Evolutionary conservation across 2,797 vertebrate genomes (phyloP), one percentile per base, ranked within the genome.

Genomic region (Nyctalus aviator): DNA sequence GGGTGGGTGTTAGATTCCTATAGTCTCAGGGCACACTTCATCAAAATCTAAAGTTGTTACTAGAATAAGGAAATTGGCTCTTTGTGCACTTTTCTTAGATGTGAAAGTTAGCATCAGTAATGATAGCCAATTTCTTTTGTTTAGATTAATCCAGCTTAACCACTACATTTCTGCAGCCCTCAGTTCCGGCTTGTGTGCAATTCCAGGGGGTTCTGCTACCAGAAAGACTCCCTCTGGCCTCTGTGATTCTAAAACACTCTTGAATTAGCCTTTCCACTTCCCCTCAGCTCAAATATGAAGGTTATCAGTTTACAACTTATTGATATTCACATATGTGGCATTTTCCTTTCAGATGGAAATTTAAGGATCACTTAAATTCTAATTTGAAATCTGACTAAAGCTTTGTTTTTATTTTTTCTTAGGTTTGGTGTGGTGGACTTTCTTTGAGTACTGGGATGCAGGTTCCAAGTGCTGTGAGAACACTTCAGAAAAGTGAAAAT

Each of bases 361-460:
- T 68, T 78, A 13, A 72, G 71, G 35, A 46, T 75, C 55, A 46
- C 13, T 69, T 48, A 59, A 59, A 5, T 93, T 90, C 18, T 30
- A 32, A 2, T 68, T 68, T 93, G 35, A 85, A 77, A 41, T 81
- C 77, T 96, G 72, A 93, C 77, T 62, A 41, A 88, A 91, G 30
- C 66, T 96, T 88, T 97, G 25, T 91, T 55, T 81, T 69, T 94
- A 8, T 94, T 44, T 79, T 93, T 78, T 87, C 41, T 48, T 98
- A 99, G 99, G 99, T 99, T 44, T 99, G 99, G 99, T 99, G 99
- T 83, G 99, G 99, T 32, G 99, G 99, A 23, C 98, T 99, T 93
- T 97, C 98, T 91, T 95, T 99, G 88, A 98, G 89, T 48, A 99
- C 99, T 0, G 99, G 99, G 73, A 97, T 99, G 96, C 99, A 99